Percentiles rank a stretch among this genome's conserved stretches.
Evolutionary conservation across 2,888 invertebrate genomes (phyloP).

Genomic region (Eucera pruinosa): DNA sequence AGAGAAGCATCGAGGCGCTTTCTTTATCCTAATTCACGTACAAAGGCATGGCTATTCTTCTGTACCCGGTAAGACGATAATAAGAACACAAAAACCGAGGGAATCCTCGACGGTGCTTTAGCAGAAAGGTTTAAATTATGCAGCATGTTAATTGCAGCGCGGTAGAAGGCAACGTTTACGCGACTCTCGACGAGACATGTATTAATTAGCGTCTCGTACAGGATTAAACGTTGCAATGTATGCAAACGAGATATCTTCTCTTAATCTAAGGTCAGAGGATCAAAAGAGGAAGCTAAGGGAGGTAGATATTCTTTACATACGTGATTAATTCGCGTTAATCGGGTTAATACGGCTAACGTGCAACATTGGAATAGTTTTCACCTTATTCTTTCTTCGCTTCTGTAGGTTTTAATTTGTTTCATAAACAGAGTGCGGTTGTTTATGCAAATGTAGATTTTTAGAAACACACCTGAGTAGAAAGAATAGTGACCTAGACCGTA

Average conservation of each 20-base stretch:
- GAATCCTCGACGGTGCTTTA: too few relatives aligned
- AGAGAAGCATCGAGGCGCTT: too few relatives aligned
- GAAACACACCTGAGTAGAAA: too few relatives aligned
- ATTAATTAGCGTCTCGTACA: conserved; percentile 31
- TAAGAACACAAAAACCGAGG: background rate
- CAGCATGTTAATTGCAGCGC: conserved; percentile 24
- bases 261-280: background rate
- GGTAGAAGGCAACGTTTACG: conserved; percentile 10
- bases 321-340: conserved; percentile 17
- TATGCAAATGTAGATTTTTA: too few relatives aligned
- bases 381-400: too few relatives aligned
- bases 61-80: background rate
- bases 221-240: conserved; percentile 25
- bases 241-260: conserved; percentile 8
- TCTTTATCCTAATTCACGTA: background rate
- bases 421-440: too few relatives aligned
- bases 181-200: conserved; percentile 14
- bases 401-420: too few relatives aligned
- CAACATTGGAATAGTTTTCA: background rate
- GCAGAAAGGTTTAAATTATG: background rate
- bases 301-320: background rate
- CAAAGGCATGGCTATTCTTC: background rate
- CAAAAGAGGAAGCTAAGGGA: too few relatives aligned
- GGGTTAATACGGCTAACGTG: background rate
- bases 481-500: too few relatives aligned